Percentiles rank a stretch among this genome's conserved stretches.
Evolutionary conservation across 2,888 invertebrate species (phyloP).

Genomic region (Trissolcus brochymenae): DNA sequence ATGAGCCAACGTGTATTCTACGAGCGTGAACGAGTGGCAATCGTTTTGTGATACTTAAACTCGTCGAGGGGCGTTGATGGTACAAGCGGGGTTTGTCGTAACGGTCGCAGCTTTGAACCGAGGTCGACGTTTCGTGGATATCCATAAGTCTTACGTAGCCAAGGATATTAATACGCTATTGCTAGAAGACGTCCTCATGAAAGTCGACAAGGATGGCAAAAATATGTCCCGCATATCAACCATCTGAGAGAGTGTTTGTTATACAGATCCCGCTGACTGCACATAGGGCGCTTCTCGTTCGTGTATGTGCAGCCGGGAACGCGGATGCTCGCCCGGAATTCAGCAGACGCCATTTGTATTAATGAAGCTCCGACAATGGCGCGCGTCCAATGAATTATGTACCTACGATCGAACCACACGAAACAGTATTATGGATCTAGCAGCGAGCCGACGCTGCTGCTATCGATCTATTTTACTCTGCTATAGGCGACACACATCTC

Average conservation of each 20-base stretch:
- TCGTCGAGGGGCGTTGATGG: conserved; percentile 51
- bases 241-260: conserved; percentile 53
- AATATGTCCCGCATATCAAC: conserved; percentile 71
- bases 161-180: conserved; percentile 76
- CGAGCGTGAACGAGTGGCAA: conserved; percentile 66
- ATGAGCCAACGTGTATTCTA: conserved; percentile 52
- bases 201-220: conserved; percentile 75
- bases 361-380: conserved; percentile 76
- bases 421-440: conserved; percentile 62
- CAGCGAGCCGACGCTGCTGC: conserved; percentile 43
- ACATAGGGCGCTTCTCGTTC: conserved; percentile 44
- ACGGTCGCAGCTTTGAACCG: conserved; percentile 68
- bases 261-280: conserved; percentile 35
- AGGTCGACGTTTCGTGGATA: conserved; percentile 66
- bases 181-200: conserved; percentile 76
- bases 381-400: conserved; percentile 76
- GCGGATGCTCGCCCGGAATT: conserved; percentile 67
- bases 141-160: conserved; percentile 69
- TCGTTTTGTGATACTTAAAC: conserved; percentile 73
- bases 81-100: conserved; percentile 61
- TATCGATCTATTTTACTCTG: conserved; percentile 51
- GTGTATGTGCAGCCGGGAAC: conserved; percentile 54
- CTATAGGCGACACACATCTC: conserved; percentile 26
- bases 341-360: conserved; percentile 77
- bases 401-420: conserved; percentile 73